A percentile compares a stretch with the other conserved stretches of the same genome.
Conservation (phyloP, 2,113 vertebrate species). For the Psilopsiagon aurifrons region DNA sequence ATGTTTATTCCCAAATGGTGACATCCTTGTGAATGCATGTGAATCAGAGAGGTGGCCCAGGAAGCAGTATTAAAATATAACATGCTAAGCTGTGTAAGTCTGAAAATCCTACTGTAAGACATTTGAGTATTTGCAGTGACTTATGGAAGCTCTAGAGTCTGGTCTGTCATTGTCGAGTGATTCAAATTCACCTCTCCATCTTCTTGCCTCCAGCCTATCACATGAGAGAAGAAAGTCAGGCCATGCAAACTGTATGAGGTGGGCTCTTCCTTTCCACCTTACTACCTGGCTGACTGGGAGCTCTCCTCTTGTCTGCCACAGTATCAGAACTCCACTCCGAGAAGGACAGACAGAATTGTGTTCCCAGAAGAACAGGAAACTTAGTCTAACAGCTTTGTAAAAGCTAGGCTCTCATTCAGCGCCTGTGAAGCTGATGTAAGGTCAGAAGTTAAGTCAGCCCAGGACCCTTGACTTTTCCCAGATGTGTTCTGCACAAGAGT, state of each 20-base stretch:
- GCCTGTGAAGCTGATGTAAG: background rate
- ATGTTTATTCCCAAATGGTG: background rate
- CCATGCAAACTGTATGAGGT: background rate
- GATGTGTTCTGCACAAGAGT: background rate
- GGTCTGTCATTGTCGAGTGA: background rate
- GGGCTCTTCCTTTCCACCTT: background rate
- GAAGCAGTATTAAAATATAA: background rate
- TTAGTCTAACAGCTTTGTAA: background rate
- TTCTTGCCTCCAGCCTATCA: background rate
- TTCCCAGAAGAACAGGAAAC: background rate
- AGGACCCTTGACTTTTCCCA: background rate
- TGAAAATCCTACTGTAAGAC: background rate
- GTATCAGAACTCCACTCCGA: background rate
- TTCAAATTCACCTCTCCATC: background rate
- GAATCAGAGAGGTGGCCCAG: background rate
- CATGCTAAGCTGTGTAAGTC: background rate
- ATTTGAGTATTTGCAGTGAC: background rate
- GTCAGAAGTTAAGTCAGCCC: background rate
- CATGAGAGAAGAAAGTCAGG: background rate
- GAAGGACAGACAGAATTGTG: background rate
- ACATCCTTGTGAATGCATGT: background rate
- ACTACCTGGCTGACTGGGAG: fast-evolving
- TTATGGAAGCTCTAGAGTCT: background rate
- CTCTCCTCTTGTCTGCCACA: background rate
- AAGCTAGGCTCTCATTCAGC: background rate